Conservation (phyloP, 30 jellyfish, hydroid and myxozoan genomes). For the Turritopsis dohrnii region DNA sequence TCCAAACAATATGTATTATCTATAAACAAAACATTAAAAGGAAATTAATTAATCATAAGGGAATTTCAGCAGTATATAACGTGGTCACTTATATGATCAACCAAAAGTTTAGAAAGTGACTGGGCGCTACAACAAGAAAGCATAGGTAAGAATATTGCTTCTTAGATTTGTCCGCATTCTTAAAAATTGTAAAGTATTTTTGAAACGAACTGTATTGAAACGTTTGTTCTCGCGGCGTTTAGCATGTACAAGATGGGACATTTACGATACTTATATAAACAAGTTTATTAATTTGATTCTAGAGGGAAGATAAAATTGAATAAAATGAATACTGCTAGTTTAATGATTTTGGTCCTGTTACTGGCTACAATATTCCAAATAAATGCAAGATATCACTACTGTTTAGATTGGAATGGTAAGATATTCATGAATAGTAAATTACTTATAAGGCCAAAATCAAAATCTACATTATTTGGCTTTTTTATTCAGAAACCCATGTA, state of each 20-base stretch:
- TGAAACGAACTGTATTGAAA: too few relatives aligned
- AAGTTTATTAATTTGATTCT: background rate
- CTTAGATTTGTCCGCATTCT: too few relatives aligned
- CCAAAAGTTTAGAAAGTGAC: background rate
- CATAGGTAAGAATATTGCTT: background rate
- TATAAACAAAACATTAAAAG: background rate
- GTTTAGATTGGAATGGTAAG: background rate
- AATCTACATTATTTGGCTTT: too few relatives aligned
- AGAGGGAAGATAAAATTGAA: background rate
- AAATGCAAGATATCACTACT: background rate
- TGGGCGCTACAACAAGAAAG: background rate
- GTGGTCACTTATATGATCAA: background rate
- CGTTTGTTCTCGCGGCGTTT: too few relatives aligned
- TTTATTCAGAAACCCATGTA: too few relatives aligned
- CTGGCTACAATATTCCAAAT: background rate
- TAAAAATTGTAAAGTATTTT: too few relatives aligned
- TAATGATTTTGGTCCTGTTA: background rate
- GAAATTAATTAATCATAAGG: background rate
- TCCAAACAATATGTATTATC: background rate
- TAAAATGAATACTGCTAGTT: background rate
- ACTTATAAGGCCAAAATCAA: too few relatives aligned
- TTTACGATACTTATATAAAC: too few relatives aligned
- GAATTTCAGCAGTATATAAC: background rate
- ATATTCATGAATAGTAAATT: background rate
- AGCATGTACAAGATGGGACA: too few relatives aligned